Evolutionary conservation across 2,113 vertebrate genomes (phyloP), one percentile per base, ranked within the genome.

Genomic region (Heteronetta atricapilla): DNA sequence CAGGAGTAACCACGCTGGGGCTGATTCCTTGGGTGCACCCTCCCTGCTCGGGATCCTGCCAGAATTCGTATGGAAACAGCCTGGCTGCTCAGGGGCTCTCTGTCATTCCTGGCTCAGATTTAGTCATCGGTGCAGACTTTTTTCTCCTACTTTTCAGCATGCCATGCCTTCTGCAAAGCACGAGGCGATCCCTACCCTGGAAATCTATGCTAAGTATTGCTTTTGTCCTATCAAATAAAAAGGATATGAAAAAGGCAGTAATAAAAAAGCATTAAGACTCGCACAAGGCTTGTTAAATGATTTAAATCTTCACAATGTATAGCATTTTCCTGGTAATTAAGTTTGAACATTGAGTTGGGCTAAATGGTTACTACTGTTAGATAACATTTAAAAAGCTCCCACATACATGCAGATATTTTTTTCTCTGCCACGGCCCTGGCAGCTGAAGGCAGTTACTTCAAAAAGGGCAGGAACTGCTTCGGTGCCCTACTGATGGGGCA

Each of bases 251-350:
- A 91, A 82, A 78, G 40, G 59, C 67, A 88, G 70, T 46, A 73
- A 86, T 82, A 82, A 90, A 82, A 89, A 68, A 48, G 28, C 96
- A 97, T 95, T 95, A 94, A 92, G 95, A 86, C 82, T 82, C 91
- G 93, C 97, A 96, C 68, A 74, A 96, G 96, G 95, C 97, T 97
- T 96, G 97, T 95, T 97, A 98, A 98, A 98, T 97, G 81, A 98
- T 98, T 98, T 98, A 97, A 98, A 97, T 97, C 96, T 96, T 97
- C 97, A 97, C 97, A 97, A 97, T 95, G 88, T 95, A 97, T 97
- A 93, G 97, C 97, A 97, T 98, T 97, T 98, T 98, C 95, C 89
- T 92, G 95, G 97, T 97, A 98, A 98, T 98, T 98, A 98, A 98
- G 97, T 56, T 96, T 19, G 82, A 98, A 97, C 95, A 97, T 67